phyloP scores from a whole-genome alignment of 1,140 invertebrate species.

The honey bee (Apis mellifera) region DNA sequence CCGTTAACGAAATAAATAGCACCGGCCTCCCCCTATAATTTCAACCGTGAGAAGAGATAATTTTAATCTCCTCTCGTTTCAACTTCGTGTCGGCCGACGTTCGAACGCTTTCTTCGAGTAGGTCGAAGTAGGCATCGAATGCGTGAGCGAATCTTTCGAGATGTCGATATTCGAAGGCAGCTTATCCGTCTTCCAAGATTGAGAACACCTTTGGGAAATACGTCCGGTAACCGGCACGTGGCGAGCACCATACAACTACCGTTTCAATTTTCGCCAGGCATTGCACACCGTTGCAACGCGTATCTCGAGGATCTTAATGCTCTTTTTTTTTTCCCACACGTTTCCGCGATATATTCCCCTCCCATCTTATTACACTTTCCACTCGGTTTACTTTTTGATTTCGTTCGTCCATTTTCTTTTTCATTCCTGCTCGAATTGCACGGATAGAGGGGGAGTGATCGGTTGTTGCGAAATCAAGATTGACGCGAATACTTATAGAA shows the following conservation, averaged over 20 bases:
- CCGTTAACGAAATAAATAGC: background rate
- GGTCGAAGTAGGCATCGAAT: conserved; percentile 13
- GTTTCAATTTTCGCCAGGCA: conserved; percentile 38
- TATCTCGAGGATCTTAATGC: no score
- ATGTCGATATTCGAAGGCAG: conserved; percentile 41
- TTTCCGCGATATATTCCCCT: no score
- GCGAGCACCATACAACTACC: conserved; percentile 5
- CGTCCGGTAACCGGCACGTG: conserved; percentile 31
- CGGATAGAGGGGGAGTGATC: no score
- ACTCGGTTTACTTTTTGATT: no score
- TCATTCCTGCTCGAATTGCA: no score
- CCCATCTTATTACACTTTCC: no score
- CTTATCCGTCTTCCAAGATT: conserved; percentile 44
- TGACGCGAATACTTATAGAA: no score
- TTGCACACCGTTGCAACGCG: background rate
- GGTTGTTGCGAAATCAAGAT: no score
- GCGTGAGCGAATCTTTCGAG: conserved; percentile 38
- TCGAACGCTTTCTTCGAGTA: conserved; percentile 1
- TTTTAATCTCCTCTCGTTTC: background rate
- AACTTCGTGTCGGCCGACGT: background rate
- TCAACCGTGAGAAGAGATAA: background rate
- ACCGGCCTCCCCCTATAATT: background rate
- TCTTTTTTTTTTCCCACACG: no score
- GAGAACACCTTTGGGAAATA: conserved; percentile 61
- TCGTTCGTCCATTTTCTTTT: no score